Percentiles rank a stretch among this genome's conserved stretches.
Evolutionary conservation across 2,888 invertebrate species (phyloP).

Genomic region (Acleris emargana): DNA sequence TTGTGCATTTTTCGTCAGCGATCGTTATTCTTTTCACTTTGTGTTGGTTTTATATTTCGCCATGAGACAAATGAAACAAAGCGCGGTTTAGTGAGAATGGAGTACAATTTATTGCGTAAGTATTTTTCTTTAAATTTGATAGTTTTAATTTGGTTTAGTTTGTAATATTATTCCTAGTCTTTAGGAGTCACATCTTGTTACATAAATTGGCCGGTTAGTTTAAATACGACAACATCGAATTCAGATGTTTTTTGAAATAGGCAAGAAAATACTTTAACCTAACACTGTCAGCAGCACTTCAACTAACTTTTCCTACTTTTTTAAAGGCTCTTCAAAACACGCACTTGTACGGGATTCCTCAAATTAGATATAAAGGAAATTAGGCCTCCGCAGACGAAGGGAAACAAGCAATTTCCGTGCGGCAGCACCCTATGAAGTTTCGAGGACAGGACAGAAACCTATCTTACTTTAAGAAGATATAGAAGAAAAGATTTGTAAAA

Average conservation of each 20-base stretch:
- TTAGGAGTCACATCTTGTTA: too few species aligned
- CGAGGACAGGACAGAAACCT: constrained; percentile 4
- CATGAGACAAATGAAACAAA: neutral
- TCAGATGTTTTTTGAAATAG: too few species aligned
- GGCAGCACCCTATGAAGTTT: constrained; percentile 37
- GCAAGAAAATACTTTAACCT: neutral
- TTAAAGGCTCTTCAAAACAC: constrained; percentile 41
- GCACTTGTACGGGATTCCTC: constrained; percentile 44
- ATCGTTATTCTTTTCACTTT: constrained; percentile 31
- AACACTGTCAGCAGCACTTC: too few species aligned
- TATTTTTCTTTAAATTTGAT: neutral
- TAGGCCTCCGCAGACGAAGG: constrained; percentile 47
- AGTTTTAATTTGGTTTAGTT: too few species aligned
- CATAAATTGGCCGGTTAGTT: too few species aligned
- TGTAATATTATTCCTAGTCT: too few species aligned
- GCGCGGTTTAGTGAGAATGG: neutral
- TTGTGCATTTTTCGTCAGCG: constrained; percentile 28
- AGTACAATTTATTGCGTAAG: neutral
- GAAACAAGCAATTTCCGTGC: constrained; percentile 55
- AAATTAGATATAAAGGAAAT: constrained; percentile 54
- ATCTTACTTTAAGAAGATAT: neutral
- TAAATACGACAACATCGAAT: too few species aligned
- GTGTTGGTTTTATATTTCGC: constrained; percentile 20
- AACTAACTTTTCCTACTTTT: neutral
- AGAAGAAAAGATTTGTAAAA: neutral